Base-by-base conservation (phyloP, 2,888 invertebrate species). In the Mylabris sibirica region DNA sequence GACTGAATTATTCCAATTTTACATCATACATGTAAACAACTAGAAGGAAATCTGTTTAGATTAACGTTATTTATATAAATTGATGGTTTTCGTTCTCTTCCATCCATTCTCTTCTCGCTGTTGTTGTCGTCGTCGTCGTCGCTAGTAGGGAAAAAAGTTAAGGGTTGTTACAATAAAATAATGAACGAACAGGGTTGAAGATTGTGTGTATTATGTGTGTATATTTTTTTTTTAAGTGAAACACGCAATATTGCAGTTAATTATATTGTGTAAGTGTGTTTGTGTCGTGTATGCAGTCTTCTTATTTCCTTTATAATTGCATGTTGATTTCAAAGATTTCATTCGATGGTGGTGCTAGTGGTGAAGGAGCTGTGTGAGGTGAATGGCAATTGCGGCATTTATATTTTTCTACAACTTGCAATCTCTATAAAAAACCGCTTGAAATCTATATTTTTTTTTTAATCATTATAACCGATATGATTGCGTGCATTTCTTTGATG, bases 171-270 rank as follows among this genome's bases (percentile, higher is more conserved):
- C 38, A 38, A 38, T 38, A 38, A 4, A 44, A n/a, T 5, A 38
- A 38, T 38, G 2, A 12, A 3, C 12, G 38, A 38, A 38, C 2
- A 34, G 34, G 9, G 34, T 8, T 30, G n/a, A 44, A n/a, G 44
- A n/a, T 44, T 44, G 44, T 44, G 3, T n/a, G 5, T n/a, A n/a
- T 44, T 44, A 6, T 8, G 17, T n/a, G 2, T n/a, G 5, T n/a
- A 6, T 44, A n/a, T n/a, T 8, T n/a, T 44, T 14, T 69, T 69
- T 60, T 64, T 69, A 35, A 62, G 66, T 64, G 60, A 69, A 60
- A 26, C 81, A 81, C 81, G 81, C 81, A 76, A 81, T 79, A 74
- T 73, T 66, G 72, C 75, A 75, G 75, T 80, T 81, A 81, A 80
- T 80, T 81, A 79, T 74, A 75, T 69, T 60, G 65, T 74, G 8